These are phyloP conservation scores for Tokudaia tokunoshimensis DNA, from an alignment of 2,797 vertebrate species.

Conservation along the genomic window DNA sequence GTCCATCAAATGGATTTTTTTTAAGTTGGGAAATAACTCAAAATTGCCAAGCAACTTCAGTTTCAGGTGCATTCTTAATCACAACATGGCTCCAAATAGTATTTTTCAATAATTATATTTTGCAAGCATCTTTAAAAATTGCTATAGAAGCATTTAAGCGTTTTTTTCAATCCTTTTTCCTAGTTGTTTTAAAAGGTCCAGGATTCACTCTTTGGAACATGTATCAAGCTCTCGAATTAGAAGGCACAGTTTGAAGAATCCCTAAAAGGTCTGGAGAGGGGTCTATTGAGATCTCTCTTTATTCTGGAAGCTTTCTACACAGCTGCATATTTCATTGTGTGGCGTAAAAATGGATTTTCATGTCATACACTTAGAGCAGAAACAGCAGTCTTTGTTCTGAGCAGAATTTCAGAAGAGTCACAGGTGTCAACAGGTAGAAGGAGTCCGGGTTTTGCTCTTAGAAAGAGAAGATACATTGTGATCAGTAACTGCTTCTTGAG, in stretches of 20 bases:
- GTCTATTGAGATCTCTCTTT: conserved; percentile 64
- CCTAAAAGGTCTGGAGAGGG: conserved; percentile 57
- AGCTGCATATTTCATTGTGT: conserved; percentile 8
- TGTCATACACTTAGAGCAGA: conserved; percentile 60
- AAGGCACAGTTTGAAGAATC: conserved; percentile 63
- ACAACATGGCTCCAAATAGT: conserved; percentile 56
- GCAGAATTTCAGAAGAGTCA: conserved; percentile 54
- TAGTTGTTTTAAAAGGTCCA: conserved; percentile 52
- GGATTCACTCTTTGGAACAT: conserved; percentile 60
- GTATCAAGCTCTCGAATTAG: conserved; percentile 69
- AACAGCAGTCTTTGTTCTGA: conserved; percentile 51
- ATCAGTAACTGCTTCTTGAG: conserved; percentile 25
- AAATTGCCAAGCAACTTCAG: conserved; percentile 68
- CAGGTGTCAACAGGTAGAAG: conserved; percentile 54
- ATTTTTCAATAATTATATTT: conserved; percentile 76
- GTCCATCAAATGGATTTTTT: conserved; percentile 72
- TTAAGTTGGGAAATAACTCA: conserved; percentile 61
- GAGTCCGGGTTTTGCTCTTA: conserved; percentile 39
- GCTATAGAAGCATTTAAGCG: conserved; percentile 40
- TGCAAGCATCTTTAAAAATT: conserved; percentile 51
- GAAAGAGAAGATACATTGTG: conserved; percentile 51
- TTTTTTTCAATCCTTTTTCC: conserved; percentile 42
- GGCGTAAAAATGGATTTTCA: conserved; percentile 62
- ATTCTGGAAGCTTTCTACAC: conserved; percentile 57
- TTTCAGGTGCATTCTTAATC: conserved; percentile 71